Percentiles rank a stretch among this genome's conserved stretches.
phyloP scores from a whole-genome alignment of 2,113 vertebrate genomes.

The Oostethus manadensis region DNA sequence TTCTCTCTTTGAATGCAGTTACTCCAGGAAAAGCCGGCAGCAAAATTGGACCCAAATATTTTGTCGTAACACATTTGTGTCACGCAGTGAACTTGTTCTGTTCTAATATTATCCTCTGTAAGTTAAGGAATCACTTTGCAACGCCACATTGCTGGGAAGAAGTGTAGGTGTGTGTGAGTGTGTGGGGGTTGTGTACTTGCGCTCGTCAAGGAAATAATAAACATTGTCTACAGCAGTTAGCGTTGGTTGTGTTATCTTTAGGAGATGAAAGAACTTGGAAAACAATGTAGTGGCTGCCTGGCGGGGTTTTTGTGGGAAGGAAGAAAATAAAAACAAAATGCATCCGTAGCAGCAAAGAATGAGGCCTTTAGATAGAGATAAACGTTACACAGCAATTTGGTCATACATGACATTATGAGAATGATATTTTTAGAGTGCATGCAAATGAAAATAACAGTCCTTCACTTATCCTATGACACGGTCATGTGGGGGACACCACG shows the following conservation, averaged over 20 bases:
- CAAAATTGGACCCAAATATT: too few species aligned
- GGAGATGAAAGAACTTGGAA: slow-evolving; percentile 61
- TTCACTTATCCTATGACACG: too few species aligned
- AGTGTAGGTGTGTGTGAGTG: slow-evolving; percentile 2
- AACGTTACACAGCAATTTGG: neutral
- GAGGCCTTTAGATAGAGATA: slow-evolving; percentile 56
- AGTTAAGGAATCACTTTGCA: slow-evolving; percentile 1
- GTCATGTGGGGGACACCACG: too few species aligned
- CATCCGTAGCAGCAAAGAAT: slow-evolving; percentile 53
- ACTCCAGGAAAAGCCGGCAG: too few species aligned
- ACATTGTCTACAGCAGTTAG: slow-evolving; percentile 54
- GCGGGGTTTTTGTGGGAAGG: slow-evolving; percentile 54
- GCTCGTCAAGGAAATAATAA: slow-evolving; percentile 51
- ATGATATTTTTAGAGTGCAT: neutral
- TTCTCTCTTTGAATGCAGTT: too few species aligned
- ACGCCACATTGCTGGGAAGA: slow-evolving; percentile 26
- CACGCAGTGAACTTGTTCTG: too few species aligned
- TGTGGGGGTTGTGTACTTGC: slow-evolving; percentile 30
- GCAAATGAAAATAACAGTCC: neutral
- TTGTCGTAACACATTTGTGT: too few species aligned
- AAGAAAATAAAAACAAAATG: slow-evolving; percentile 26
- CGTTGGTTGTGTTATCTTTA: slow-evolving; percentile 63
- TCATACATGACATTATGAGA: neutral
- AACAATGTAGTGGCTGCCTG: slow-evolving; percentile 62
- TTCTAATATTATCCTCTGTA: slow-evolving; percentile 34